Base-by-base conservation (phyloP, 2,113 vertebrate species). In the Origma solitaria region DNA sequence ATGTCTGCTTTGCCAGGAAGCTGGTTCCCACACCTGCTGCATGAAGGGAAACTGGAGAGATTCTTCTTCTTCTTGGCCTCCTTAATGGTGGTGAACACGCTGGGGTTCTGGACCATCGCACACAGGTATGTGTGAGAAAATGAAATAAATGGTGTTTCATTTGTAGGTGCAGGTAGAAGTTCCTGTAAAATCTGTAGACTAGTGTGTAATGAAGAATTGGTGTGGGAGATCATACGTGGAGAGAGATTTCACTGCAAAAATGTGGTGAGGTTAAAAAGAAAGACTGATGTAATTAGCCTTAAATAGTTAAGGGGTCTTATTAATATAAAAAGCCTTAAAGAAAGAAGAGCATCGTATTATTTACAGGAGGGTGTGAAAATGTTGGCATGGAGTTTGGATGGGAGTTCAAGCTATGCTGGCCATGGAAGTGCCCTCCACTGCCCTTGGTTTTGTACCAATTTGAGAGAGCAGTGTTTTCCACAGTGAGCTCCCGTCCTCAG, bases 51-150 rank as follows among this genome's bases (percentile, higher is more conserved):
- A 96, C 97, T 99, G 97, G 99, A 99, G 90, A 98, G 96, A 60
- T 99, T 99, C 96, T 99, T 99, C 97, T 99, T 99, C 96, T 96
- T 98, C 24, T 61, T 99, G 97, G 98, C 98, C 51, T 98, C 96
- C 33, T 92, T 99, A 88, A 98, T 98, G 97, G 86, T 98, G 72
- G 86, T 99, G 93, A 99, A 99, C 51, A 93, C 98, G 25, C 70
- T 99, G 75, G 97, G 98, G 58, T 98, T 98, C 97, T 99, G 99
- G 98, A 98, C 82, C 50, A 92, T 98, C 82, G 99, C 98, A 38
- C 96, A 97, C 97, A 99, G 98, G 99, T 99, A 97, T 12, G 78
- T 56, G 31, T 51, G n/a, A 40, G 60, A 35, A 50, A 73, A 86
- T 57, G 45, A 57, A 68, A 62, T n/a, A 6, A 14, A 9, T 75